Evolutionary conservation across 2,888 invertebrate genomes (phyloP), one percentile per base, ranked within the genome.

Genomic region (Chloroclystis v-ata): DNA sequence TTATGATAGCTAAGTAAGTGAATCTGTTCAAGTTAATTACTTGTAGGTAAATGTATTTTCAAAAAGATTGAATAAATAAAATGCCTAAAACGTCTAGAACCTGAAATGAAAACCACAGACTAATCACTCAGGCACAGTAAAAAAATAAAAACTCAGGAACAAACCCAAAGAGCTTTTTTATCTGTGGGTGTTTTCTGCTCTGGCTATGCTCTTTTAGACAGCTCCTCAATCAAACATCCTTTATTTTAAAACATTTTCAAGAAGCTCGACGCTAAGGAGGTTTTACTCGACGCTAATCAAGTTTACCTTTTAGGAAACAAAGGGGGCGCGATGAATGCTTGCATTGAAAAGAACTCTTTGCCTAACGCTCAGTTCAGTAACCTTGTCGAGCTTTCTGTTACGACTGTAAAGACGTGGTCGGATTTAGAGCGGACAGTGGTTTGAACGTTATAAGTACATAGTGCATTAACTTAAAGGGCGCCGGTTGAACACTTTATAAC

Each of bases 221-320:
- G 32, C 14, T 33, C n/a, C 26, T 33, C 8, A 26, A 32, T 11
- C 8, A 26, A 32, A 24, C 29, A 10, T 9, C 10, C 2, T 20
- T 11, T 16, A 10, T 11, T 20, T 28, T 11, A 9, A 38, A n/a
- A 20, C 13, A 9, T n/a, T 26, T 33, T 28, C 32, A 33, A 33
- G 32, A 33, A 33, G 32, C 32, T 33, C 32, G 10, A 20, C 20
- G 20, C 20, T 5, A 20, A 20, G 20, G 20, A 20, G 20, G 20
- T 20, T 20, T 20, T 20, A 20, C 20, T 20, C 20, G 16, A 28
- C 26, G 33, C 40, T 54, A 54, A 54, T 56, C 51, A 54, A 49
- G 51, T 56, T 51, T 42, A 51, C 50, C 56, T 53, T 53, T 56
- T 53, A 53, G 42, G 46, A 49, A 43, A 54, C 51, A 49, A 44